Evolutionary conservation across 2,888 invertebrate species (phyloP).

Genomic region (Cancer borealis): DNA sequence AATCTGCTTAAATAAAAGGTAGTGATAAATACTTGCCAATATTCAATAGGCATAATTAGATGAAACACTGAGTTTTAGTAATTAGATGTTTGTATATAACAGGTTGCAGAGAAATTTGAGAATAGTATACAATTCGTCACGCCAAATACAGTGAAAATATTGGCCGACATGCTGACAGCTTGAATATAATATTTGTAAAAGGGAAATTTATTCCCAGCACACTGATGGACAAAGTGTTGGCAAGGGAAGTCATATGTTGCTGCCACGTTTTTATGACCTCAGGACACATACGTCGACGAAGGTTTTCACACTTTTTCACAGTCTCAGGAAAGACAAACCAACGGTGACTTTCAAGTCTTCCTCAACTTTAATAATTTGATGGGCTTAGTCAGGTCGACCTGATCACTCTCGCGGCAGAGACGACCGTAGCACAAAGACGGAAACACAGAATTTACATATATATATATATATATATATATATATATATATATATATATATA

Average conservation of each 20-base stretch:
- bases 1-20: not conserved
- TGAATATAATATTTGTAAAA: not conserved
- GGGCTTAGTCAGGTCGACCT: not conserved
- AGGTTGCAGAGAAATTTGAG: not conserved
- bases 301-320: not conserved
- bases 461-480: not conserved
- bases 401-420: not conserved
- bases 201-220: not conserved
- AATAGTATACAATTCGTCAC: not conserved
- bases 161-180: not conserved
- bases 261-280: not conserved
- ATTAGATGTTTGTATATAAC: not conserved
- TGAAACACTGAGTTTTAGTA: not conserved
- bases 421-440: not conserved
- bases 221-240: constrained; percentile 9
- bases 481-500: too few species aligned
- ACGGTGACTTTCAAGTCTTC: not conserved
- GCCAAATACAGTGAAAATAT: not conserved
- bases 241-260: not conserved
- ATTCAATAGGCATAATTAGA: not conserved
- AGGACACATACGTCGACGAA: not conserved
- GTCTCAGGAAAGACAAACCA: not conserved
- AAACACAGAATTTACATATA: not conserved
- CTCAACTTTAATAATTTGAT: not conserved
- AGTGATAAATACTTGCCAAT: not conserved